These are phyloP conservation scores for Chrysina gloriosa DNA, from an alignment of 2,888 invertebrate genomes.

Conservation along the genomic window DNA sequence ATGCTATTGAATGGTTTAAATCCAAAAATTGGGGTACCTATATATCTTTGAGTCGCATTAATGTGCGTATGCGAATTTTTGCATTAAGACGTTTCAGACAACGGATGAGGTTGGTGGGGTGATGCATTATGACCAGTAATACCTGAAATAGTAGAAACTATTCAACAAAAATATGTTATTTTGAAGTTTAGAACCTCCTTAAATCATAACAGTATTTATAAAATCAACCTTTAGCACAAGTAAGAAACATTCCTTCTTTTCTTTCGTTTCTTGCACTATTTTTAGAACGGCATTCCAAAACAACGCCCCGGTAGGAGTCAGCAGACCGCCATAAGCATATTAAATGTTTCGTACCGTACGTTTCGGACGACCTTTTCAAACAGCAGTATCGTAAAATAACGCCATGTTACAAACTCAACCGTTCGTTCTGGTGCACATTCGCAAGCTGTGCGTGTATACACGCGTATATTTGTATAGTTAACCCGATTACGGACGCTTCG, in stretches of 20 bases:
- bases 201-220: not conserved
- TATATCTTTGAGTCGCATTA: too few species aligned
- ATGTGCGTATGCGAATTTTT: too few species aligned
- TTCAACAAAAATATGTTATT: not conserved
- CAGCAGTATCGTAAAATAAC: not conserved
- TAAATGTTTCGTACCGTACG: not conserved
- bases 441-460: not conserved
- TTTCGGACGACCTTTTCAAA: not conserved
- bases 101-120: too few species aligned
- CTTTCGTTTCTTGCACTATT: not conserved
- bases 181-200: too few species aligned
- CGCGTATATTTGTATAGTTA: conserved; percentile 15
- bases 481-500: conserved; percentile 24
- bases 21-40: too few species aligned
- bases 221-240: not conserved
- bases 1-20: too few species aligned
- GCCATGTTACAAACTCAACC: not conserved
- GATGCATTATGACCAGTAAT: too few species aligned
- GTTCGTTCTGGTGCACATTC: not conserved
- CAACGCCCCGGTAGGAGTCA: not conserved
- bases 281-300: conserved; percentile 5
- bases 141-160: too few species aligned
- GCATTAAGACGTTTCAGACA: too few species aligned
- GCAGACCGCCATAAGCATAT: conserved; percentile 4
- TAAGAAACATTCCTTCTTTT: not conserved